These are phyloP conservation scores for Delia radicum DNA, from an alignment of 1,140 invertebrate genomes.

Conservation along the genomic window DNA sequence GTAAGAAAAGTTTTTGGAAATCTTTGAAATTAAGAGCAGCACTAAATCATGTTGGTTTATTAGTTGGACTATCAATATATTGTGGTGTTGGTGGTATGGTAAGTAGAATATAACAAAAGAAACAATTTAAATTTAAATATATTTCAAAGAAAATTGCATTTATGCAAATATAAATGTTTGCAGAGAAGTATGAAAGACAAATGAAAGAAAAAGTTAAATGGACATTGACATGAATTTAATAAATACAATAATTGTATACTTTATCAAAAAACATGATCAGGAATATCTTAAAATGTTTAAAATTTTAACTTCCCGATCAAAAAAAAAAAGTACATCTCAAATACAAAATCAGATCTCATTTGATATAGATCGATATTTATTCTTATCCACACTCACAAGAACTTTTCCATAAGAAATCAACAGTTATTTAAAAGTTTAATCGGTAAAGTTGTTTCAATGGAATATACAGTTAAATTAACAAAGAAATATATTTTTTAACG, in stretches of 20 bases:
- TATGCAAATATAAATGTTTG: neutral
- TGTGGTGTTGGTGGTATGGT: constrained; percentile 74
- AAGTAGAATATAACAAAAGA: constrained; percentile 50
- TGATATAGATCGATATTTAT: too few relatives aligned
- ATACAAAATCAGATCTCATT: too few relatives aligned
- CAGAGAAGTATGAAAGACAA: neutral
- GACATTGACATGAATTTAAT: constrained; percentile 19
- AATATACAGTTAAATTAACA: too few relatives aligned
- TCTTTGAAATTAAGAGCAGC: constrained; percentile 60
- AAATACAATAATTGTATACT: neutral
- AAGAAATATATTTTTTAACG: too few relatives aligned
- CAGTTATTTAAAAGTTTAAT: too few relatives aligned
- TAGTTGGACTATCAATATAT: constrained; percentile 71
- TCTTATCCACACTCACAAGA: too few relatives aligned
- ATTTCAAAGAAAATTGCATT: neutral
- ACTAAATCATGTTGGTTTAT: constrained; percentile 68
- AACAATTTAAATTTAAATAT: neutral
- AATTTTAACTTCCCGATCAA: too few relatives aligned
- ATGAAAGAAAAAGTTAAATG: constrained; percentile 1
- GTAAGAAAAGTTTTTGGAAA: constrained; percentile 44
- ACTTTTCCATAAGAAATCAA: too few relatives aligned
- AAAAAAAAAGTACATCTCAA: too few relatives aligned
- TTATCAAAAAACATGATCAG: too few relatives aligned
- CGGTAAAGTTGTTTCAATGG: too few relatives aligned
- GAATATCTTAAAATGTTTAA: too few relatives aligned